phyloP scores from a whole-genome alignment of 2,113 vertebrate genomes.

The Merops nubicus region DNA sequence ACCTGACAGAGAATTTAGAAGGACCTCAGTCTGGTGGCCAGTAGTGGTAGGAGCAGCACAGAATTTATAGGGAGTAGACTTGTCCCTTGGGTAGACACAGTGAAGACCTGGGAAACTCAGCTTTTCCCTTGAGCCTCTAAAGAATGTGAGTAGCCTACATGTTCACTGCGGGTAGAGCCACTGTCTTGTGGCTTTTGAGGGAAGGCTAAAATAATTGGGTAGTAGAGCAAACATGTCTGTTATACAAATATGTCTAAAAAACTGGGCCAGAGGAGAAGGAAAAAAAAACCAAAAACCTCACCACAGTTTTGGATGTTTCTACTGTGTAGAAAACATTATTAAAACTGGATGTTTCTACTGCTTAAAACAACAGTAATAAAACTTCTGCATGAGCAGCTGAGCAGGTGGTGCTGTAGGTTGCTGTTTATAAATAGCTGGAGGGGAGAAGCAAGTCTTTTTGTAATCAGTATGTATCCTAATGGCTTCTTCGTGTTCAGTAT shows the following conservation, averaged over 20 bases:
- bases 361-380: neutral
- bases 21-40: neutral
- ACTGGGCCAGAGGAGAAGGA: neutral
- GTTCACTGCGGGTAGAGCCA: neutral
- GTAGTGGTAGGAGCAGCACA: neutral
- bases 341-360: too few relatives aligned
- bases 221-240: neutral
- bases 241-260: neutral
- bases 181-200: neutral
- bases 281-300: rapidly evolving
- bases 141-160: neutral
- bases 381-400: neutral
- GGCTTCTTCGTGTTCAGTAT: neutral
- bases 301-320: neutral
- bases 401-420: neutral
- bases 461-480: neutral
- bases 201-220: neutral
- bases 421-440: neutral
- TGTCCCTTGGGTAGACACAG: neutral
- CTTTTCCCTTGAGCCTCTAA: neutral
- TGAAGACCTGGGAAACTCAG: neutral
- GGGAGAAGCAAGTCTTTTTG: neutral
- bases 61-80: neutral
- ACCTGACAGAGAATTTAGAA: neutral
- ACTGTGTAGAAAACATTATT: too few relatives aligned